Conservation (phyloP, 2,113 vertebrate species). For the Mobula hypostoma region DNA sequence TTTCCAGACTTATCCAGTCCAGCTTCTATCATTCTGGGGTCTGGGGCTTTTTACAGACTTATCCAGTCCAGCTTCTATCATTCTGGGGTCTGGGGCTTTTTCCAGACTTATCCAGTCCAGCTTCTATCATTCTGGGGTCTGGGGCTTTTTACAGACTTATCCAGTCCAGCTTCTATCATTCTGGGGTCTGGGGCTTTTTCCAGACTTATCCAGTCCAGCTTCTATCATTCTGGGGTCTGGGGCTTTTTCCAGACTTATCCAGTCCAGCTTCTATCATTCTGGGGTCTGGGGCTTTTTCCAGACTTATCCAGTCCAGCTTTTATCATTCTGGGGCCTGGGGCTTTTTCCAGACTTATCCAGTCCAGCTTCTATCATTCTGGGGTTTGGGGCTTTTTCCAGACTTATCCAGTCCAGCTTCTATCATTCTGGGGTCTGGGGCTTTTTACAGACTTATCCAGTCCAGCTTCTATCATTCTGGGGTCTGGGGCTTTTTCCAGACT, state of each 20-base stretch:
- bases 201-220: background rate
- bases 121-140: background rate
- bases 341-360: background rate
- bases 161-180: background rate
- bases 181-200: background rate
- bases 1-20: background rate
- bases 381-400: background rate
- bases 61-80: background rate
- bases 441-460: background rate
- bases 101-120: background rate
- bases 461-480: no score
- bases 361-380: background rate
- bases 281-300: background rate
- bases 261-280: background rate
- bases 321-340: background rate
- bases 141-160: background rate
- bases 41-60: background rate
- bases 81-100: no score
- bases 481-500: background rate
- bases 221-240: background rate
- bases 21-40: background rate
- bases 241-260: background rate
- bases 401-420: background rate
- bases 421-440: no score
- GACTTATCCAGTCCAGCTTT: background rate